Base-by-base conservation (phyloP, 30 jellyfish, hydroid and myxozoan genomes). In the Hydractinia echinata region DNA sequence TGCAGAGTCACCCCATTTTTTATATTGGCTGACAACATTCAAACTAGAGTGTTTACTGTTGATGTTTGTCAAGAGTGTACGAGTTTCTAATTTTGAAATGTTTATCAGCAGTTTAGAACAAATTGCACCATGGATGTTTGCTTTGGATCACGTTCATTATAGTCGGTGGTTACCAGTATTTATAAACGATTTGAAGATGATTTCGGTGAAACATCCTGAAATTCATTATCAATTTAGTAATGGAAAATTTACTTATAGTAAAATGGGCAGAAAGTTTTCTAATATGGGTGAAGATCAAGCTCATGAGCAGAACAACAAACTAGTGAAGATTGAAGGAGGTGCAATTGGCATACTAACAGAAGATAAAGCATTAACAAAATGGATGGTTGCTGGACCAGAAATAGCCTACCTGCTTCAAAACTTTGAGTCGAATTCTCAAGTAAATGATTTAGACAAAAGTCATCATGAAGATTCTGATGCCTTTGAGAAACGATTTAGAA, bases 111-210 rank as follows among this genome's bases (percentile, higher is more conserved):
- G 68, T 58, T 58, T 58, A 58, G 68, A 58, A 10, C 11, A 58
- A 58, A 58, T 58, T 58, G n/a, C 68, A n/a, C 68, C 68, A n/a
- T 58, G 68, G 68, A n/a, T 58, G 68, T 58, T 58, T 58, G 68
- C 68, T 58, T 58, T 58, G n/a, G 10, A 58, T 58, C 68, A 58
- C n/a, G 68, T 58, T 58, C 68, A 58, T 58, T 58, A 58, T 58
- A 58, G 68, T 58, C 68, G 68, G 11, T 58, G 68, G 68, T 58
- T 58, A n/a, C 68, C 68, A 10, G 68, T 58, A 58, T 58, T 58
- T 58, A 58, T 58, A 58, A 58, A 58, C 68, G 68, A 58, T 58
- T 58, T 58, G 68, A 58, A 58, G 68, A 58, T 58, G n/a, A n/a
- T n/a, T n/a, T n/a, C n/a, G n/a, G n/a, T n/a, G n/a, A n/a, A n/a